Percentiles rank a stretch among this genome's conserved stretches.
These are phyloP conservation scores for Tenualosa thibaudeaui DNA, from an alignment of 2,797 vertebrate species.

Conservation along the genomic window DNA sequence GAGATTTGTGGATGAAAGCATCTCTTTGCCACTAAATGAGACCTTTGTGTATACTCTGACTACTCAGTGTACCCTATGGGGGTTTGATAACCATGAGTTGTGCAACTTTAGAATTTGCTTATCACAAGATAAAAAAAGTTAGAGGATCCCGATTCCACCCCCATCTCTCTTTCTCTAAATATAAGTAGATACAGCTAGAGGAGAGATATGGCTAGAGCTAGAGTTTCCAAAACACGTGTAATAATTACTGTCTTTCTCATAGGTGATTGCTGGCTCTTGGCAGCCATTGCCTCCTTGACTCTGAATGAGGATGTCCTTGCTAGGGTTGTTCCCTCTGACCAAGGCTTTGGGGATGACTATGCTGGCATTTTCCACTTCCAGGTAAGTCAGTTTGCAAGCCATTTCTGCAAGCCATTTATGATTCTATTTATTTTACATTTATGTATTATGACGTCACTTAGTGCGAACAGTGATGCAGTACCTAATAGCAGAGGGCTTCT, in stretches of 20 bases:
- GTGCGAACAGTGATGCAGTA: not conserved
- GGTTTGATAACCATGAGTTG: not conserved
- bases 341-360: conserved; percentile 71
- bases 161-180: not conserved
- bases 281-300: conserved; percentile 78
- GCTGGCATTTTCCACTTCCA: conserved; percentile 82
- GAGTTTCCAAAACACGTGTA: no score
- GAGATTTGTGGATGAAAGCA: not conserved
- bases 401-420: not conserved
- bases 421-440: conserved; percentile 10
- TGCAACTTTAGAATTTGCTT: not conserved
- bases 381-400: conserved; percentile 40
- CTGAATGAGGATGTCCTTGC: conserved; percentile 70
- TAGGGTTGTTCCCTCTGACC: conserved; percentile 71
- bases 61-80: not conserved
- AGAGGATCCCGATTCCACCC: no score
- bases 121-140: not conserved
- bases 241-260: conserved; percentile 26
- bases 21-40: conserved; percentile 21
- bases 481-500: not conserved
- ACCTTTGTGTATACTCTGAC: conserved; percentile 3
- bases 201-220: no score
- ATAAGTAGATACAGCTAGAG: not conserved
- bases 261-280: conserved; percentile 83
- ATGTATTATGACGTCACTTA: not conserved